phyloP scores from a whole-genome alignment of 2,888 invertebrate species.

The Thera obeliscata region DNA sequence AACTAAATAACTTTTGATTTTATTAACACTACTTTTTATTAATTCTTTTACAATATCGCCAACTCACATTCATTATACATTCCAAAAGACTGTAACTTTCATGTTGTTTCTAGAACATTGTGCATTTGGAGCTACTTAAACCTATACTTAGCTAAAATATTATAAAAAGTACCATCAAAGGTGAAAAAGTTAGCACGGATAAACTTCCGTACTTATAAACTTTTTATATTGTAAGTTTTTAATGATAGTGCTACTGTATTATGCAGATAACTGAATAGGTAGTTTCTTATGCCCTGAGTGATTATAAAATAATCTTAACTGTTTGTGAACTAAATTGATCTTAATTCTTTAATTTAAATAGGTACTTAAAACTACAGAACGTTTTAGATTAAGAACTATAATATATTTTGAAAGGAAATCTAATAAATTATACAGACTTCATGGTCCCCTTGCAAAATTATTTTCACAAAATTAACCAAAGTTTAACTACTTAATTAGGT shows the following conservation, averaged over 20 bases:
- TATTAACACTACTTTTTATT: neutral
- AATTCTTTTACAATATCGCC: conserved; percentile 1
- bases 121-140: conserved; percentile 7
- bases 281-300: too few species aligned
- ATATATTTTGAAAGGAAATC: neutral
- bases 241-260: neutral
- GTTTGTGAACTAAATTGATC: too few species aligned
- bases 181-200: conserved; percentile 1
- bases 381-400: too few species aligned
- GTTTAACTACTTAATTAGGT: neutral
- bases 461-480: neutral
- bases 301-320: too few species aligned
- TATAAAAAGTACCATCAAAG: neutral
- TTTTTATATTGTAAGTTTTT: neutral
- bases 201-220: neutral
- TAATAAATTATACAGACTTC: neutral
- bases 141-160: neutral
- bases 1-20: neutral
- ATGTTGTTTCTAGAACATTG: conserved; percentile 5
- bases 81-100: conserved; percentile 2
- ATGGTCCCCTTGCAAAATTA: conserved; percentile 14
- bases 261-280: too few species aligned
- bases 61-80: neutral
- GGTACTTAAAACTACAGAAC: too few species aligned
- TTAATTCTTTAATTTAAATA: too few species aligned